These are phyloP conservation scores for Sander vitreus DNA, from an alignment of 2,113 vertebrate genomes.

Conservation along the genomic window DNA sequence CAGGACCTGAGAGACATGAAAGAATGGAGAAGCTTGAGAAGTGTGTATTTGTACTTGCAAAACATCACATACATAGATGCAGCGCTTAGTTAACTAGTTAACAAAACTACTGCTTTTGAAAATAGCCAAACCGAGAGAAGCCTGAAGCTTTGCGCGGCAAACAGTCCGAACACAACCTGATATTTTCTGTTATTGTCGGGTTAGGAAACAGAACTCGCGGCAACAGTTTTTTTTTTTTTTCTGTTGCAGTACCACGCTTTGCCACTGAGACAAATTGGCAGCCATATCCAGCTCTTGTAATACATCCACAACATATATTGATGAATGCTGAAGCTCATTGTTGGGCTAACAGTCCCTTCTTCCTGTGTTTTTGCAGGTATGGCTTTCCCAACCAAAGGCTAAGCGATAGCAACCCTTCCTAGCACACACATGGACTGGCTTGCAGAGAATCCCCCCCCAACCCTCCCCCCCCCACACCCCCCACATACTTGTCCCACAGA, in stretches of 20 bases:
- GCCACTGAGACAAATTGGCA: slow-evolving; percentile 30
- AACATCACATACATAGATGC: neutral
- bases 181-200: neutral
- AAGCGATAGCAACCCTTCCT: slow-evolving; percentile 82
- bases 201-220: neutral
- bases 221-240: neutral
- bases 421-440: slow-evolving; percentile 81
- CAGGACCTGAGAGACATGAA: neutral
- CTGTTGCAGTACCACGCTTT: neutral
- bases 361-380: slow-evolving; percentile 98
- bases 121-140: neutral
- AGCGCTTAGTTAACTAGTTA: neutral
- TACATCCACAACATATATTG: slow-evolving; percentile 51
- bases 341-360: slow-evolving; percentile 94
- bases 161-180: neutral
- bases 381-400: slow-evolving; percentile 99
- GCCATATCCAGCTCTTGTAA: slow-evolving; percentile 74
- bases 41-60: neutral
- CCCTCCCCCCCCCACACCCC: neutral
- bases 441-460: slow-evolving; percentile 60
- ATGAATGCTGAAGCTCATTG: slow-evolving; percentile 74
- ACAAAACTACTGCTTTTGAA: neutral
- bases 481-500: slow-evolving; percentile 61
- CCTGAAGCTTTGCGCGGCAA: neutral
- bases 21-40: neutral